Base-by-base conservation (phyloP, 1,140 invertebrate genomes). In the Teleopsis dalmanni region DNA sequence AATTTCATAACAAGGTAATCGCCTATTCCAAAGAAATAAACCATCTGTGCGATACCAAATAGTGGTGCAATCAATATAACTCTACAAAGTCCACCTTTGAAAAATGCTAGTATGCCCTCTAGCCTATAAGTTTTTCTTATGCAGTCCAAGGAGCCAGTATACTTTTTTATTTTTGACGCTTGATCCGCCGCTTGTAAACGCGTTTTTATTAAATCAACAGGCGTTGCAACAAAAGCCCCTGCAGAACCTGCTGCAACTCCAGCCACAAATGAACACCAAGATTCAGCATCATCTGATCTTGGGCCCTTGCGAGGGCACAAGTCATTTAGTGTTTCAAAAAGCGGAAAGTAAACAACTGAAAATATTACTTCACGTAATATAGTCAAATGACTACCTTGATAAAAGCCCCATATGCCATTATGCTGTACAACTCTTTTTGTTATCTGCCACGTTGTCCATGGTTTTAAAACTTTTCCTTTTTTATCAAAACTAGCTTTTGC, bases 11-110 rank as follows among this genome's bases (percentile, higher is more conserved):
- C n/a, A n/a, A n/a, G n/a, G n/a, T n/a, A n/a, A n/a, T 98, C 95
- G 2, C 91, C 95, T 13, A 98, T 88, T 16, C 95, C 95, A 47
- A 98, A 78, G 71, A 88, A 98, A 70, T 99, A 99, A 3, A 98
- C 88, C 16, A 86, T 94, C 78, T 99, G 96, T 7, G 95, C 95
- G 49, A 99, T 98, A 49, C 95, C 96, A 75, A 98, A 99, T 26
- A 98, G 71, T 1, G 95, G 95, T 3, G 94, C 95, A 59, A 99
- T 95, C 0, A 98, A 95, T 50, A 98, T 94, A 80, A 97, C 88
- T 55, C 96, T 79, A 70, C 93, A 97, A 2, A 85, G 84, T 2
- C 92, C 95, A 38, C 96, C 96, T 75, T 98, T 98, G 74, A 98
- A 96, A 68, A 99, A 95, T 23, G 95, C 95, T 16, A 70, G 79